A percentile compares a stretch with the other conserved stretches of the same genome.
phyloP scores from a whole-genome alignment of 2,797 vertebrate genomes.

The Etheostoma nigrum region DNA sequence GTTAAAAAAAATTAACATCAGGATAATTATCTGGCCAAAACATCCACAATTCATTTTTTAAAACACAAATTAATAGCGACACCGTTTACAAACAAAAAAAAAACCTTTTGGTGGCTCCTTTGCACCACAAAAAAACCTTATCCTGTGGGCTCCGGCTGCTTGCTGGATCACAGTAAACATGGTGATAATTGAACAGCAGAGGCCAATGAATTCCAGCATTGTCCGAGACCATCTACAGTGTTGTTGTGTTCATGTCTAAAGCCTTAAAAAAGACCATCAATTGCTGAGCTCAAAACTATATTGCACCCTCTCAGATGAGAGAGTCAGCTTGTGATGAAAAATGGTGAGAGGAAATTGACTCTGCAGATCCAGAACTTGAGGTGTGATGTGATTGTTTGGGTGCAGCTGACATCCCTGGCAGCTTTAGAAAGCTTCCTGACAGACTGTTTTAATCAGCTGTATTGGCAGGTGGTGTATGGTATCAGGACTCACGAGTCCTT shows the following conservation, averaged over 20 bases:
- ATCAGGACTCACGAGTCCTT: not conserved
- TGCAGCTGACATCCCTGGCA: not conserved
- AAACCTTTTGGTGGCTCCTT: not conserved
- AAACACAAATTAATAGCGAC: not conserved
- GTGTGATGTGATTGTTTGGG: not conserved
- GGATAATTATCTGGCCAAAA: constrained; percentile 13
- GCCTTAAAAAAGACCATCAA: not conserved
- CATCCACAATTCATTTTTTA: not conserved
- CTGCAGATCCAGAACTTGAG: not conserved
- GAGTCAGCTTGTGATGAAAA: not conserved
- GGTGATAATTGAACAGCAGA: constrained; percentile 25
- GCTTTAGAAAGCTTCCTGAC: not conserved
- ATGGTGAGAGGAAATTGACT: not conserved
- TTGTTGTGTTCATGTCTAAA: constrained; percentile 13
- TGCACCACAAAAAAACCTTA: not conserved
- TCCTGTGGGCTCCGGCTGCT: constrained; percentile 11
- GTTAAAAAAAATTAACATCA: not conserved
- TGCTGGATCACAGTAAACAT: constrained; percentile 13
- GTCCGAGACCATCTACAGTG: constrained; percentile 38
- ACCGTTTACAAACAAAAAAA: too few relatives aligned
- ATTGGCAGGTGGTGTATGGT: constrained; percentile 2
- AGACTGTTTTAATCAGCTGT: not conserved
- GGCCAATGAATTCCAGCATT: constrained; percentile 13
- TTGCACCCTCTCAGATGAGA: not conserved
- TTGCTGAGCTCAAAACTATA: constrained; percentile 2